A percentile compares a stretch with the other conserved stretches of the same genome.
Evolutionary conservation across 2,797 vertebrate genomes (phyloP).

Genomic region (Dicrostonyx torquatus): DNA sequence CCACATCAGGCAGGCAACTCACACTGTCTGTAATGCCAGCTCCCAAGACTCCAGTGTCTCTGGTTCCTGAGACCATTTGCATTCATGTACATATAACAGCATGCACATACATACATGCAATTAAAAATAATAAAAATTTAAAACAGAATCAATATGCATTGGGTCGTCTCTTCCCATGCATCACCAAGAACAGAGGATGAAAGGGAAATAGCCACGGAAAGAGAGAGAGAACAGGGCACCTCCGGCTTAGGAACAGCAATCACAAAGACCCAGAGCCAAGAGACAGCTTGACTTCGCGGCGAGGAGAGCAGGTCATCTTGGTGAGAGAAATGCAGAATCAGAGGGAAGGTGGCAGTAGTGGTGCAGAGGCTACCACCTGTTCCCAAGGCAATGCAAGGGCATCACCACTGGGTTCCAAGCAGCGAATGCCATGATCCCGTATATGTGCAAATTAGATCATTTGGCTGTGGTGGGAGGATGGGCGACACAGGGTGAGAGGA

Average conservation of each 20-base stretch:
- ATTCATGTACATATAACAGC: too few species aligned
- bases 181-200: neutral
- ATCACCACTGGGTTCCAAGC: neutral
- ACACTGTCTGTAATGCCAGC: neutral
- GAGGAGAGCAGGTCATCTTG: neutral
- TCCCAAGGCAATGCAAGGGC: neutral
- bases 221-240: neutral
- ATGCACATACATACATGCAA: neutral
- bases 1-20: neutral
- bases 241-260: neutral
- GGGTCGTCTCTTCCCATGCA: neutral
- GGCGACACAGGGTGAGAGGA: neutral
- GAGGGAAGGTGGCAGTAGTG: fast-evolving
- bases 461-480: neutral
- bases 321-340: neutral
- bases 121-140: neutral
- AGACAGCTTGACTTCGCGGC: neutral
- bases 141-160: neutral
- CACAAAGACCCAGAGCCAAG: neutral
- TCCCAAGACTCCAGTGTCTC: neutral
- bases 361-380: fast-evolving
- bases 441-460: neutral
- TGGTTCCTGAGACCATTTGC: neutral
- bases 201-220: neutral
- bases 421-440: neutral